Evolutionary conservation across 2,113 vertebrate species (phyloP).

Genomic region (Upupa epops): DNA sequence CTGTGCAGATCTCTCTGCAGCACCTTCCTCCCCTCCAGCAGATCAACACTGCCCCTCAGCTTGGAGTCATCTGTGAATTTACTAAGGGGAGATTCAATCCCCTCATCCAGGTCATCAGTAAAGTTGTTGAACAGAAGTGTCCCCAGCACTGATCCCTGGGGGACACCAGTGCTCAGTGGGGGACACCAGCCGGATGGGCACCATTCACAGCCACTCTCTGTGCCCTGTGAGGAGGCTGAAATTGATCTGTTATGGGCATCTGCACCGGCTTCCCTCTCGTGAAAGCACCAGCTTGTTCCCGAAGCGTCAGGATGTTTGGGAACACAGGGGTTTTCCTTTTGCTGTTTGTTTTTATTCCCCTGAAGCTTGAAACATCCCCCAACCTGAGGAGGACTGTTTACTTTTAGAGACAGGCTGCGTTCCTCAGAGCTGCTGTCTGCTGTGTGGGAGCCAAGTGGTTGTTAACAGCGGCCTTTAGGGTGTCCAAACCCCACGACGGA

Average conservation of each 20-base stretch:
- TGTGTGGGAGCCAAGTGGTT: neutral
- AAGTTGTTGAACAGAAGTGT: no score
- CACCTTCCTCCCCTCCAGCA: no score
- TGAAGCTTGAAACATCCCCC: neutral
- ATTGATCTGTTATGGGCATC: neutral
- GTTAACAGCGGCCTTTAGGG: neutral
- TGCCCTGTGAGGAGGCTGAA: neutral
- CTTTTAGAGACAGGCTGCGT: neutral
- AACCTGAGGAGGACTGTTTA: neutral
- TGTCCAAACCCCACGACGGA: neutral
- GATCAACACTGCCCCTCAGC: no score
- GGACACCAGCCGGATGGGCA: no score
- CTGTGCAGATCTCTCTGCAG: no score
- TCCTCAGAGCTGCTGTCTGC: neutral
- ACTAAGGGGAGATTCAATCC: no score
- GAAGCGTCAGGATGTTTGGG: neutral
- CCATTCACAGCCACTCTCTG: no score
- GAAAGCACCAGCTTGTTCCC: neutral
- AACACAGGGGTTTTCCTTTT: neutral
- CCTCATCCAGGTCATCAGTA: no score
- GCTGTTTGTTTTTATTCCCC: neutral
- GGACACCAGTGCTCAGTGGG: no score
- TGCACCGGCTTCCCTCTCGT: neutral
- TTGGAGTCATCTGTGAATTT: no score
- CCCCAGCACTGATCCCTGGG: no score